Evolutionary conservation across 1,140 invertebrate species (phyloP).

Genomic region (Bactericera cockerelli): DNA sequence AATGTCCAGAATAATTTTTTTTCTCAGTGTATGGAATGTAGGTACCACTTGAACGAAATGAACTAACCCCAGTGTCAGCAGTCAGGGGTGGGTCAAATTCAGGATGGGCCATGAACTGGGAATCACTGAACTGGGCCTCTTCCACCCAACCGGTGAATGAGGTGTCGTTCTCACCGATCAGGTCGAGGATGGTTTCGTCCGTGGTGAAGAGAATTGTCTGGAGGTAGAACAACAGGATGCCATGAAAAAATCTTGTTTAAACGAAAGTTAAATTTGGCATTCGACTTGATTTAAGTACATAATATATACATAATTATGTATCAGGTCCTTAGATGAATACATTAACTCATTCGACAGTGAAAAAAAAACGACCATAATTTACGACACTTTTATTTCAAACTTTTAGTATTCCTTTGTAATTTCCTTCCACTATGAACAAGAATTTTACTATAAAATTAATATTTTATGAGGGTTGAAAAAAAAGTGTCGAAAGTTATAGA

Average conservation of each 20-base stretch:
- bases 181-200: slow-evolving; percentile 52
- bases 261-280: background rate
- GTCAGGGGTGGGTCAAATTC: slow-evolving; percentile 37
- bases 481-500: no score
- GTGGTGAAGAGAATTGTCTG: slow-evolving; percentile 72
- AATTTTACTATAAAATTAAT: no score
- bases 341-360: no score
- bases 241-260: background rate
- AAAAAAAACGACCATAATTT: no score
- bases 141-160: slow-evolving; percentile 8
- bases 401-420: no score
- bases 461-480: no score
- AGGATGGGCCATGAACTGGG: slow-evolving; percentile 9
- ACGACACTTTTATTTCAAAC: no score
- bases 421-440: no score
- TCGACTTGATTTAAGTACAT: background rate
- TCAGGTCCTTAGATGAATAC: background rate
- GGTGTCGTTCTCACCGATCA: slow-evolving; percentile 48
- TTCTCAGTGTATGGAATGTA: no score
- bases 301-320: background rate
- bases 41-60: no score
- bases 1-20: no score
- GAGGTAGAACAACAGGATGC: slow-evolving; percentile 24
- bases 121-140: background rate
- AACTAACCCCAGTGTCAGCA: slow-evolving; percentile 29